Base-by-base conservation (phyloP, 2,888 invertebrate species). In the Zaprionus bogoriensis region DNA sequence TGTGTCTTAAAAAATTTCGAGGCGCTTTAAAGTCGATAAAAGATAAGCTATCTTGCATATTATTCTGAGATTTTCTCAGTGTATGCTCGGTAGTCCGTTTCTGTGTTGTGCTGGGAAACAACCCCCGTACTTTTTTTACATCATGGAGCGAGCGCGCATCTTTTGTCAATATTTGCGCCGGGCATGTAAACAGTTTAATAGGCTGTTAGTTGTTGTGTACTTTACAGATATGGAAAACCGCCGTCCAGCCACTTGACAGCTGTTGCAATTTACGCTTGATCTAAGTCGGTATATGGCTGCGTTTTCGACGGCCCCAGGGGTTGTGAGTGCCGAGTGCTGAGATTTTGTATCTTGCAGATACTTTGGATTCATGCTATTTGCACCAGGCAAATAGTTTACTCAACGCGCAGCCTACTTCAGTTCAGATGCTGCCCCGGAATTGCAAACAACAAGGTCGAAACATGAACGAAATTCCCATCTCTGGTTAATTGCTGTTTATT, bases 151-250 rank as follows among this genome's bases (percentile, higher is more conserved):
- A 36, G 53, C 72, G 65, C 68, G 69, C 86, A 87, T 77, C 86
- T 76, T 68, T 61, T 66, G 87, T 81, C 73, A 85, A 85, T 86
- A 88, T 88, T 86, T 86, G 77, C 46, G 38, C 68, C 67, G 66
- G 72, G 66, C 86, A 76, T 82, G 88, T 75, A 88, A 87, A 88
- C 87, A 87, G 51, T 87, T 88, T 87, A 87, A 87, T 88, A 87
- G 87, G 67, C 77, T 72, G 79, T 75, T 84, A 82, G 86, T 87
- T 84, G 67, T 48, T 74, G 74, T 72, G 55, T 74, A 58, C 47
- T 50, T 57, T 55, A 60, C 12, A 60, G 75, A 65, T 72, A 74
- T 72, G 72, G 48, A 65, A 72, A 74, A 75, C 74, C 73, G 59
- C 77, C 70, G 67, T 74, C 17, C 67, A 60, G 72, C 79, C 85